Conservation (phyloP, 2,797 vertebrate species). For the Mus caroli region DNA sequence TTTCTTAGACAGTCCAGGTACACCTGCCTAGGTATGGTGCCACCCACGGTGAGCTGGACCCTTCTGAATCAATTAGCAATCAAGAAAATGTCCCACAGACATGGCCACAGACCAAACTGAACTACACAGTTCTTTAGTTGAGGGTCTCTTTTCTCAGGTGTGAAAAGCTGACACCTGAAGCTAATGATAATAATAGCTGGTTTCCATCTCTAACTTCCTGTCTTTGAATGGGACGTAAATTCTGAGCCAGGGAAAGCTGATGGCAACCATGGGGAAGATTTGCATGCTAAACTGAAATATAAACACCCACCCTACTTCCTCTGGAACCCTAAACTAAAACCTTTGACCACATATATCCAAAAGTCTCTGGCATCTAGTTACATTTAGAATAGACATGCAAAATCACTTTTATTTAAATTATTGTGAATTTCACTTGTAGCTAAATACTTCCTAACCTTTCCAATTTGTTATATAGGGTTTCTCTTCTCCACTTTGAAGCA, state of each 20-base stretch:
- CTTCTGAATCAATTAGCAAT: not conserved
- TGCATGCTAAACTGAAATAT: not conserved
- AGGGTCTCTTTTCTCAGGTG: not conserved
- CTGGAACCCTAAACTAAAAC: not conserved
- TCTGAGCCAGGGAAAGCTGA: not conserved
- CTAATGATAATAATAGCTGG: not conserved
- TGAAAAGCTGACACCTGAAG: not conserved
- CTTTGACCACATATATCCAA: not conserved
- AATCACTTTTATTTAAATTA: constrained; percentile 21
- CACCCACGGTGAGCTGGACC: too few relatives aligned
- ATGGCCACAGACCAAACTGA: not conserved
- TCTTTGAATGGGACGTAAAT: not conserved
- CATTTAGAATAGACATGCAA: constrained; percentile 7
- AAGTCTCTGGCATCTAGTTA: not conserved
- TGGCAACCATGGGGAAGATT: not conserved
- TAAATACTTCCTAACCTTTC: not conserved
- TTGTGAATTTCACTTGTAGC: constrained; percentile 24
- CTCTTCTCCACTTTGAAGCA: constrained; percentile 20
- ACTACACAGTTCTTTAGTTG: not conserved
- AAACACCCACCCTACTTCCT: not conserved
- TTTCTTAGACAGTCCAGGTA: not conserved
- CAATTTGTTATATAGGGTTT: constrained; percentile 13
- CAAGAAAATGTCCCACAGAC: not conserved
- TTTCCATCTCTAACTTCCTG: not conserved
- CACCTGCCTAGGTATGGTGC: not conserved